phyloP scores from a whole-genome alignment of 2,797 vertebrate genomes.

The Anas acuta region DNA sequence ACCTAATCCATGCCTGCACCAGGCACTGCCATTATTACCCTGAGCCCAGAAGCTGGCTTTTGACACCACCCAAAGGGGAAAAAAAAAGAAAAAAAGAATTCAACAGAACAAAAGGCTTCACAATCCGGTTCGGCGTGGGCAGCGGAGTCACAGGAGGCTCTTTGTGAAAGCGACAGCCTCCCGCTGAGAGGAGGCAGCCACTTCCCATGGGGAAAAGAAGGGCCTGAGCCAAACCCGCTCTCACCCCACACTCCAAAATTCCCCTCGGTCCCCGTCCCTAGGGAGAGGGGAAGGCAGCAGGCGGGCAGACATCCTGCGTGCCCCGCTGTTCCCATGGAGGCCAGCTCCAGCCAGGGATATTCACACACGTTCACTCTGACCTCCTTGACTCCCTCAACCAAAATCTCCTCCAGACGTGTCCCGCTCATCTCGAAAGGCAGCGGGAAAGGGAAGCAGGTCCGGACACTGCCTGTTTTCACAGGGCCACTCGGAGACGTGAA shows the following conservation, averaged over 20 bases:
- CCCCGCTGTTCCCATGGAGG: accelerated
- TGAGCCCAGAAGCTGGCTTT: neutral
- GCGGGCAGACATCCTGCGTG: accelerated
- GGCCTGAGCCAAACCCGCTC: neutral
- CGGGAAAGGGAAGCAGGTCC: neutral
- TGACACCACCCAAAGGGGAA: neutral
- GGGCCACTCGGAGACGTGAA: neutral
- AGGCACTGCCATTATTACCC: neutral
- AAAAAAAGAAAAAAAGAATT: neutral
- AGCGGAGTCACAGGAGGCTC: constrained; percentile 21
- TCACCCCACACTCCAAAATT: neutral
- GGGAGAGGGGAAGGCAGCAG: accelerated
- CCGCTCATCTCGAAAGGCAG: neutral
- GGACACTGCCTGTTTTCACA: accelerated
- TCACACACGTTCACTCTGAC: neutral
- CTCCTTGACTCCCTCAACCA: neutral
- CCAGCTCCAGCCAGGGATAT: neutral
- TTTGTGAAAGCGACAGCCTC: constrained; percentile 30
- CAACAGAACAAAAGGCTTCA: constrained; percentile 40
- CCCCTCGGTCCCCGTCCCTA: accelerated
- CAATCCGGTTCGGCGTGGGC: neutral
- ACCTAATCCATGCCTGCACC: neutral
- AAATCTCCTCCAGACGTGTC: neutral
- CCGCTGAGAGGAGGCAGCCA: neutral
- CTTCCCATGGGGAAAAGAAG: neutral